phyloP scores from a whole-genome alignment of 2,888 invertebrate species.

The Callyntrura guangdongensis region DNA sequence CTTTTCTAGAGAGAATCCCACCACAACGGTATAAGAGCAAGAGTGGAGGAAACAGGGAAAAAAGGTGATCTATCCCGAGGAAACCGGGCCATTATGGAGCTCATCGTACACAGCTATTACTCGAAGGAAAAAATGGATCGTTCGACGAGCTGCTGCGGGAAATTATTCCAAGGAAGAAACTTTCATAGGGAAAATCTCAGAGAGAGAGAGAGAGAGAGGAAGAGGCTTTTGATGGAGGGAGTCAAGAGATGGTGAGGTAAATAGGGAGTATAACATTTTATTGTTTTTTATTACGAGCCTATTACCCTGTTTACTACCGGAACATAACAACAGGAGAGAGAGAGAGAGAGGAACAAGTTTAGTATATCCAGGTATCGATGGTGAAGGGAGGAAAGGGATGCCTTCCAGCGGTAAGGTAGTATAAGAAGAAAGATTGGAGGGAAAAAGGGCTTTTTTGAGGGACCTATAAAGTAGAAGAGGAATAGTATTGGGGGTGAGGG shows the following conservation, averaged over 20 bases:
- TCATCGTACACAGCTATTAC: slow-evolving; percentile 1
- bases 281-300: slow-evolving; percentile 47
- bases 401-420: background rate
- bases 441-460: no score
- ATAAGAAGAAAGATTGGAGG: no score
- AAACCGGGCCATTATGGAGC: background rate
- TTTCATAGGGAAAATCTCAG: no score
- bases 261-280: slow-evolving; percentile 25
- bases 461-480: no score
- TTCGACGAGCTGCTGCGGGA: background rate
- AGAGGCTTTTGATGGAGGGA: background rate
- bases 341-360: background rate
- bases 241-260: background rate
- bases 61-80: background rate
- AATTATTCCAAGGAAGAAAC: background rate
- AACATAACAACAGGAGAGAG: background rate
- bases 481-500: no score
- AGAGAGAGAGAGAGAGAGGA: slow-evolving; percentile 14
- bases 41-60: background rate
- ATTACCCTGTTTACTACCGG: slow-evolving; percentile 2
- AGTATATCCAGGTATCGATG: no score
- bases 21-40: background rate
- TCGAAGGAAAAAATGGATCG: background rate
- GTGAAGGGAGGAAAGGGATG: background rate
- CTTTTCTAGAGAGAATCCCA: background rate